A percentile compares a stretch with the other conserved stretches of the same genome.
phyloP scores from a whole-genome alignment of 1,140 invertebrate genomes.

The Microvelia longipes region DNA sequence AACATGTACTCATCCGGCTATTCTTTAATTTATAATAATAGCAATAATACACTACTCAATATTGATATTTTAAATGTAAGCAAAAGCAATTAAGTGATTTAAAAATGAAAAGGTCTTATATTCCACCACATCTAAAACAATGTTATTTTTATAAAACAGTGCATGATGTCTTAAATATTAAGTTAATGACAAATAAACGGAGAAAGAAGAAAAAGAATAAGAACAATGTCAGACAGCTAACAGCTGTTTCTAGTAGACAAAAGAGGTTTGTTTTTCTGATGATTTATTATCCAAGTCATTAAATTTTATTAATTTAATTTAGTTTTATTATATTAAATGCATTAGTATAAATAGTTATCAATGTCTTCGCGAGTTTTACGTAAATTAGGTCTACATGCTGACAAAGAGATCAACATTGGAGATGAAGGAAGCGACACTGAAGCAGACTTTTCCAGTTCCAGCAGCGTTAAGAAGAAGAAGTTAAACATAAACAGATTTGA shows the following conservation, averaged over 20 bases:
- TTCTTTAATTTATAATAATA: too few species aligned
- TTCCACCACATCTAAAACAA: too few species aligned
- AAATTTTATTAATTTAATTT: neutral
- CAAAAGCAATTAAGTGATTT: too few species aligned
- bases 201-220: too few species aligned
- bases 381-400: slow-evolving; percentile 24
- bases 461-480: slow-evolving; percentile 34
- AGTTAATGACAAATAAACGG: too few species aligned
- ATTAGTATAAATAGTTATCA: too few species aligned
- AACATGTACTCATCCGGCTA: too few species aligned
- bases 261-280: slow-evolving; percentile 1
- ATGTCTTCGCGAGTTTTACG: slow-evolving; percentile 25
- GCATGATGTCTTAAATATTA: too few species aligned
- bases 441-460: slow-evolving; percentile 30
- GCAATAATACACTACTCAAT: too few species aligned
- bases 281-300: neutral
- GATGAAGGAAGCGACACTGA: slow-evolving; percentile 36
- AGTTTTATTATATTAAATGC: neutral
- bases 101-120: too few species aligned
- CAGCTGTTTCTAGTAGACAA: neutral
- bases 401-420: slow-evolving; percentile 21
- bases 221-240: neutral
- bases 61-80: too few species aligned
- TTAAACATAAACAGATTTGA: slow-evolving; percentile 44
- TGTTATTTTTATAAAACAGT: too few species aligned